phyloP scores from a whole-genome alignment of 2,113 vertebrate genomes.

The Saguinus midas region DNA sequence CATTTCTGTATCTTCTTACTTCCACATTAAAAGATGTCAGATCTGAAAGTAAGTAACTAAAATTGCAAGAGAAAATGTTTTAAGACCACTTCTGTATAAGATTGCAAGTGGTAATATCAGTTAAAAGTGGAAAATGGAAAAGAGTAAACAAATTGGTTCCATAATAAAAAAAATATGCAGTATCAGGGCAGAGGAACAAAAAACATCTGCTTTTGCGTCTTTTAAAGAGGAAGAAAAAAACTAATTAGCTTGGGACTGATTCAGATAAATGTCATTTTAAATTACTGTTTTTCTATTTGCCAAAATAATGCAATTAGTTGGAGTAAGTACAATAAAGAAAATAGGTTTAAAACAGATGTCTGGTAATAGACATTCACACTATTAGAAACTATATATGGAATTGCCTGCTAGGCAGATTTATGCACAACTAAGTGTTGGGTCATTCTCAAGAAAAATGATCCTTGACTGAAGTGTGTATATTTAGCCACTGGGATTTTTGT shows the following conservation, averaged over 20 bases:
- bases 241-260: constrained; percentile 60
- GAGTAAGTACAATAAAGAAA: constrained; percentile 70
- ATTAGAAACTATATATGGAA: constrained; percentile 65
- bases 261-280: constrained; percentile 75
- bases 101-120: constrained; percentile 18
- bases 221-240: constrained; percentile 29
- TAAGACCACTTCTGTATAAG: constrained; percentile 38
- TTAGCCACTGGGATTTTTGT: background rate
- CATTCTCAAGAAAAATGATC: constrained; percentile 45
- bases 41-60: constrained; percentile 29
- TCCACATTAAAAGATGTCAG: background rate
- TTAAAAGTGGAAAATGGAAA: constrained; percentile 52
- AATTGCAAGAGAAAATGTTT: constrained; percentile 14
- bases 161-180: constrained; percentile 55
- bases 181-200: constrained; percentile 38
- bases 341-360: constrained; percentile 74
- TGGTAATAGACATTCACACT: constrained; percentile 61
- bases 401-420: constrained; percentile 53
- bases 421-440: constrained; percentile 47
- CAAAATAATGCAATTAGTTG: constrained; percentile 76
- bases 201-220: constrained; percentile 68
- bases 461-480: background rate
- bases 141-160: constrained; percentile 51
- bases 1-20: background rate
- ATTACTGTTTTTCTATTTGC: constrained; percentile 69